Base-by-base conservation (phyloP, 2,797 vertebrate species). In the Anisognathus igniventris region DNA sequence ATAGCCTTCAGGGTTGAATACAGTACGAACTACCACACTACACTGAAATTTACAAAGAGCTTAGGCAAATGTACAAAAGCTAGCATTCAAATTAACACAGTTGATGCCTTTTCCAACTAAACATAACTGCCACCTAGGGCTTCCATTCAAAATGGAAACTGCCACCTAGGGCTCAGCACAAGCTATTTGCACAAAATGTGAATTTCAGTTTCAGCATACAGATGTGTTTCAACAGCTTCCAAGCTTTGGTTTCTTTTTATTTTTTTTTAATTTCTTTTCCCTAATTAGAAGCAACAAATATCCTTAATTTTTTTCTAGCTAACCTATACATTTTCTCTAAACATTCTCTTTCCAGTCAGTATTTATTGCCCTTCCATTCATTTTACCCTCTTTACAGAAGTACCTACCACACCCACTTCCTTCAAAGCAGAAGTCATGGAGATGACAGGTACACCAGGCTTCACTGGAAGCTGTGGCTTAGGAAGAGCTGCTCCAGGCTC, bases 371-470 rank as follows among this genome's bases (percentile, higher is more conserved):
- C 47, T 20, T 39, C 12, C 13, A 25, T 48, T 79, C 17, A 10
- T 65, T 90, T 61, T 65, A 81, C 39, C n/a, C 39, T 81, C 45
- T 95, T 57, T 48, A 25, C 30, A 54, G 4, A 67, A 71, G 53
- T 75, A 99, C 99, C 97, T 98, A 99, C 99, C 96, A 98, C 98
- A 87, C 99, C 98, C 51, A 99, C 99, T 79, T 99, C 98, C 97
- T 99, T 99, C 97, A 99, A 97, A 76, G 99, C 99, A 70, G 98
- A 98, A 27, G 99, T 99, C 98, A 99, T 98, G 83, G 99, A 99
- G 97, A 99, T 99, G 79, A 97, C 97, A 37, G 98, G 98, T 82
- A 87, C 93, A 91, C 92, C 66, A 73, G 97, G 94, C 93, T 97
- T 98, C 78, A 97, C 42, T 77, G 95, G 79, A 84, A 97, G 88